phyloP scores from a whole-genome alignment of 2,113 vertebrate species.

The Gopherus flavomarginatus region DNA sequence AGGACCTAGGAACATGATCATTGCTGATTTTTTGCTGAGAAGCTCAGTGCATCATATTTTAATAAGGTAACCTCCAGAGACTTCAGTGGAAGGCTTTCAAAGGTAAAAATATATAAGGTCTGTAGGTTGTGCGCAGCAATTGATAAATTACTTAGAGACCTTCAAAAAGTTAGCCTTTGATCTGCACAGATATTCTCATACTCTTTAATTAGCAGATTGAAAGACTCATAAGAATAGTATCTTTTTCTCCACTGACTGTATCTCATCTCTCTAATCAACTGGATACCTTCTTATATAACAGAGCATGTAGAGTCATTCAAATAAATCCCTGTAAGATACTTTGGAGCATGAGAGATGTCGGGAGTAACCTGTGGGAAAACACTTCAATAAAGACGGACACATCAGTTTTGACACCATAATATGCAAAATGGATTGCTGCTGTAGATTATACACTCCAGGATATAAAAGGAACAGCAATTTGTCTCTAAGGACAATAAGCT shows the following conservation, averaged over 20 bases:
- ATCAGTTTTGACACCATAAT: background rate
- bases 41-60: background rate
- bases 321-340: background rate
- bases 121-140: background rate
- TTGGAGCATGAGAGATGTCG: background rate
- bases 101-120: background rate
- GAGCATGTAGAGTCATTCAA: background rate
- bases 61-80: slow-evolving; percentile 4
- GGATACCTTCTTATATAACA: background rate
- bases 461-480: slow-evolving; percentile 6
- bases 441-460: background rate
- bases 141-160: background rate
- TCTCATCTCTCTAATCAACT: background rate
- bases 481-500: slow-evolving; percentile 11
- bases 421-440: background rate
- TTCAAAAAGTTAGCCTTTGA: background rate
- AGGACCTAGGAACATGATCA: background rate
- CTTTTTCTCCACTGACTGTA: background rate
- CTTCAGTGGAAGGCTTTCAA: background rate
- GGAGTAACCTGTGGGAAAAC: background rate
- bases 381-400: background rate
- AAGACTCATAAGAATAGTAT: background rate
- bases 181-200: background rate
- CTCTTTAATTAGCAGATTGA: background rate
- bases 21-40: slow-evolving; percentile 30